These are phyloP conservation scores for Diogma glabrata DNA, from an alignment of 2,888 invertebrate genomes.

Conservation along the genomic window DNA sequence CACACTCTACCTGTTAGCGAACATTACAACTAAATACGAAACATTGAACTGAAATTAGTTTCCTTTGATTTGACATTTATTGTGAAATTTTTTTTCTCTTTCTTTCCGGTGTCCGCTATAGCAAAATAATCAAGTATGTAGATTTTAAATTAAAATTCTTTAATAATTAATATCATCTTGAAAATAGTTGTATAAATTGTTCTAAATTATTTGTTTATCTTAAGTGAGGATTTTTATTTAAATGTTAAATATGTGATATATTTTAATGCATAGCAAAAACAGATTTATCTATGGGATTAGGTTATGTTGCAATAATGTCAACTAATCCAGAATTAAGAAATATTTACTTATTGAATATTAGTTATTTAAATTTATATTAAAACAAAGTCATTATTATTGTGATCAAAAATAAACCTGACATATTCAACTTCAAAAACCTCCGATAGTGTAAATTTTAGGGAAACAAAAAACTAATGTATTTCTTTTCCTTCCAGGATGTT, in stretches of 20 bases:
- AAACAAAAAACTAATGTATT: background rate
- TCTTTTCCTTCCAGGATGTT: slow-evolving; percentile 69
- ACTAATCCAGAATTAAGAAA: too few species aligned
- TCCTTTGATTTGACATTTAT: too few species aligned
- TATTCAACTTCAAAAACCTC: too few species aligned
- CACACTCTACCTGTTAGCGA: too few species aligned
- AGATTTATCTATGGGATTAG: background rate
- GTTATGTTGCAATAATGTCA: background rate
- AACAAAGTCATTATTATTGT: background rate
- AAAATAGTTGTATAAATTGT: background rate
- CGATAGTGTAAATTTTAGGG: too few species aligned
- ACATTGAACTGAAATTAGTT: too few species aligned
- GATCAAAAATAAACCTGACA: background rate
- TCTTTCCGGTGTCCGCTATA: slow-evolving; percentile 35
- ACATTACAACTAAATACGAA: too few species aligned
- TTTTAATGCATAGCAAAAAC: too few species aligned
- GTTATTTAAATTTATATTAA: background rate
- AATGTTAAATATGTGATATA: background rate
- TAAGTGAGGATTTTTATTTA: background rate
- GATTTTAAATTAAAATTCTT: slow-evolving; percentile 24
- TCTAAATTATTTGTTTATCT: background rate
- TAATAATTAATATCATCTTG: slow-evolving; percentile 21
- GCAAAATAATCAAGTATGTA: slow-evolving; percentile 33
- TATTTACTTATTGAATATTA: too few species aligned
- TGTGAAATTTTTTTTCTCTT: slow-evolving; percentile 27